Base-by-base conservation (phyloP, 2,888 invertebrate genomes). In the Colostygia pectinataria region DNA sequence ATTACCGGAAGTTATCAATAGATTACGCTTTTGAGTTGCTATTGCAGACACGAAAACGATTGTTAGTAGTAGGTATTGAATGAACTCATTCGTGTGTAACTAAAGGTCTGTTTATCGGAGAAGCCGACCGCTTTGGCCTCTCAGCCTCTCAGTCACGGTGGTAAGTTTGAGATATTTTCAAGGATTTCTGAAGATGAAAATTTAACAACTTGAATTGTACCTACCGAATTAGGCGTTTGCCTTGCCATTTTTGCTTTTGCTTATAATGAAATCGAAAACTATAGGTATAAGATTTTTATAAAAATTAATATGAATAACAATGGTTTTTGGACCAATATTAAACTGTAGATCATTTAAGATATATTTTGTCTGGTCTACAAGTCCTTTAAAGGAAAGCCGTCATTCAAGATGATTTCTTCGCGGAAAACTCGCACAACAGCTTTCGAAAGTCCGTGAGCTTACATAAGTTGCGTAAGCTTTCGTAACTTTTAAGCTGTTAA, bases 81-180 rank as follows among this genome's bases (percentile, higher is more conserved):
- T 73, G 64, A 60, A 67, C 39, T 57, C 68, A 57, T 72, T 80
- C 77, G 77, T 77, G 81, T 78, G 77, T 75, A 68, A 73, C 80
- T 68, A 78, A 82, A 74, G 51, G 60, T 62, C 68, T 72, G 68
- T 79, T 79, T 75, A 74, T 73, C 66, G 65, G 55, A 56, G 66
- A 68, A 76, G 57, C 62, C 69, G 70, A 77, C 70, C 76, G 75
- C 64, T 46, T 41, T 9, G 34, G 42, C 33, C 46, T 52, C 51
- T 41, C 36, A 61, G 70, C 59, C 64, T 67, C 62, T 68, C 63
- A 56, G 73, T 71, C 71, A 74, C 72, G 74, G 68, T 60, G 61
- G 61, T 61, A 62, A 58, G 64, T 57, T 59, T 48, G 61, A 65
- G 57, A 61, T 59, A 61, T 55, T 62, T 63, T 54, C 42, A 65